These are phyloP conservation scores for Saimiri boliviensis DNA, from an alignment of 2,113 vertebrate species.

Conservation along the genomic window DNA sequence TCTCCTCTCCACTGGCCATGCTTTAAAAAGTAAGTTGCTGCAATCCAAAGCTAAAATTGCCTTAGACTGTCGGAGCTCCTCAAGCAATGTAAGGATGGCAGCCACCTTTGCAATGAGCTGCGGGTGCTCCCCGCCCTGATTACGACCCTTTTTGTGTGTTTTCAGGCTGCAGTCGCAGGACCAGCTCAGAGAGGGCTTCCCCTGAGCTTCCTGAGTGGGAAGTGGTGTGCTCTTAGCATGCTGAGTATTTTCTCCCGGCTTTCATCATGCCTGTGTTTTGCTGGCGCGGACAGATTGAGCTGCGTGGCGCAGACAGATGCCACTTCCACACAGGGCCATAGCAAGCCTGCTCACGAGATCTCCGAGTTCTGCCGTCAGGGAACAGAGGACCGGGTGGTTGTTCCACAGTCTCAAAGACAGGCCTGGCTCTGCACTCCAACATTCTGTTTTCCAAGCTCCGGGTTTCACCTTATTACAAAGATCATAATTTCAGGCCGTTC, in stretches of 20 bases:
- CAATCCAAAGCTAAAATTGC: accelerated
- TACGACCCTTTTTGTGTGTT: accelerated
- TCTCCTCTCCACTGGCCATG: accelerated
- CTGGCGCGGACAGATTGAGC: accelerated
- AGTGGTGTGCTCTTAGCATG: accelerated
- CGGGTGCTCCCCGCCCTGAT: accelerated
- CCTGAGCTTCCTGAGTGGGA: not conserved
- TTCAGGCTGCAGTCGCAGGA: accelerated
- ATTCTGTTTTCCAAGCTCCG: accelerated
- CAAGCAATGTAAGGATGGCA: accelerated
- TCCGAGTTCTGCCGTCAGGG: accelerated
- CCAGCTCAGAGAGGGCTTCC: not conserved
- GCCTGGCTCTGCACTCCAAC: accelerated
- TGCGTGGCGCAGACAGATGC: accelerated
- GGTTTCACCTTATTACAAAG: accelerated
- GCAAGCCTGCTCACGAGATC: accelerated
- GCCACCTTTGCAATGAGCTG: accelerated
- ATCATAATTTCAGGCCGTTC: accelerated
- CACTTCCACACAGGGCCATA: accelerated
- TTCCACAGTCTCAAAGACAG: accelerated
- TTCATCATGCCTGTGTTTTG: accelerated
- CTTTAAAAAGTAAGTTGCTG: too few species aligned
- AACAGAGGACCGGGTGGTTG: accelerated
- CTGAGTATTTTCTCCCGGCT: not conserved
- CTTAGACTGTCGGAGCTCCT: accelerated